Evolutionary conservation across 2,797 vertebrate species (phyloP).

Genomic region (Sebastes nivosus): DNA sequence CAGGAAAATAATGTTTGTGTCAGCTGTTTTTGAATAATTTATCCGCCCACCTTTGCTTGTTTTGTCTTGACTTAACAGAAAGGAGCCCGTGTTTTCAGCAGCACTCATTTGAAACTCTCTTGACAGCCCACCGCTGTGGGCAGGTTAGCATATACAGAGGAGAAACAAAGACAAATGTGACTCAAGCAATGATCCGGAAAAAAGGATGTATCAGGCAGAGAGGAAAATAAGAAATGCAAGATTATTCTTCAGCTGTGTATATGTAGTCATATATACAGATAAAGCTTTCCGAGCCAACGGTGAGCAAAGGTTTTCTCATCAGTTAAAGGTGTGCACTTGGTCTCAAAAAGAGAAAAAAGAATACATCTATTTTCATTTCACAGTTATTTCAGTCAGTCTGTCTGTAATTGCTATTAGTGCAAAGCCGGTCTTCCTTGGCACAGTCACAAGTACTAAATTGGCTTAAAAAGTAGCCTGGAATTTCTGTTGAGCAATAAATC

Average conservation of each 20-base stretch:
- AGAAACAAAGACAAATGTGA: constrained; percentile 42
- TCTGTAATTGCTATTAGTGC: background rate
- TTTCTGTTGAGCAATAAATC: background rate
- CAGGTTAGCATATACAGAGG: constrained; percentile 29
- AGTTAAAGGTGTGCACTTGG: background rate
- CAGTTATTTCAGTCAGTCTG: background rate
- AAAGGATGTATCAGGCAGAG: constrained; percentile 4
- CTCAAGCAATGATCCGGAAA: constrained; percentile 23
- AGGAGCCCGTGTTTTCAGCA: constrained; percentile 22
- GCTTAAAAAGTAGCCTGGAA: background rate
- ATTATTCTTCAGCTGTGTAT: constrained; percentile 1
- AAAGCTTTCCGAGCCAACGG: background rate
- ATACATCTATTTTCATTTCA: background rate
- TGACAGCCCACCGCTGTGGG: constrained; percentile 44
- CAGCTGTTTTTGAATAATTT: constrained; percentile 26
- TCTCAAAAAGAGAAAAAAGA: background rate
- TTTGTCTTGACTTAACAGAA: constrained; percentile 43
- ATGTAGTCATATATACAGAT: background rate
- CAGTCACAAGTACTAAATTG: background rate
- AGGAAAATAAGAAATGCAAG: constrained; percentile 14
- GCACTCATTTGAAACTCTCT: constrained; percentile 34
- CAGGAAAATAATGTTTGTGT: constrained; percentile 12
- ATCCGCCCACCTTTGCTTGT: constrained; percentile 21
- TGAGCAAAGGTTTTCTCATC: constrained; percentile 11
- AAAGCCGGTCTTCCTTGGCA: background rate